Base-by-base conservation (phyloP, 1,140 invertebrate genomes). In the Cyclina sinensis region DNA sequence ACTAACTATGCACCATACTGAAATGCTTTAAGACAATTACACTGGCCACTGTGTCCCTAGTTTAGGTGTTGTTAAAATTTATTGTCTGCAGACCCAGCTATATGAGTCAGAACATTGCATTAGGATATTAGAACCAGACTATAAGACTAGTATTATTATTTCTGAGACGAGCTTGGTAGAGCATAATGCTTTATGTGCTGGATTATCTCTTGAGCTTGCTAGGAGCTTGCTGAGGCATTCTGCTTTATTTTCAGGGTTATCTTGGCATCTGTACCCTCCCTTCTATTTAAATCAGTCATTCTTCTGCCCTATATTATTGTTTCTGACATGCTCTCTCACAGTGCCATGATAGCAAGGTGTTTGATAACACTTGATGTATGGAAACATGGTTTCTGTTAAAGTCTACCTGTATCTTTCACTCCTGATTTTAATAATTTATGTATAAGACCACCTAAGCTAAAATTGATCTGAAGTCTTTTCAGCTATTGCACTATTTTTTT, bases 341-440 rank as follows among this genome's bases (percentile, higher is more conserved):
- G 21, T 18, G 51, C 9, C 51, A 18, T 54, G 51, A 54, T n/a
- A 54, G 14, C 51, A 54, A 18, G 21, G 12, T n/a, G 21, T 54
- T 54, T 54, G 51, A 54, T 54, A 54, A 54, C 51, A 54, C 21
- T 18, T 54, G 51, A 54, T 54, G 51, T 54, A 54, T 54, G 12
- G 51, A 54, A 54, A 54, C 51, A 54, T 54, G 51, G 51, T 54
- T 54, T 54, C 51, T 54, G 51, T 54, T 54, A 54, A 12, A n/a
- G 21, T 7, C 21, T 14, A 18, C 51, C 21, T 14, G 4, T 54
- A 54, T 54, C 51, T 11, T 54, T 18, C 12, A 12, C 21, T 7
- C 21, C 51, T 54, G 51, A 54, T 54, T 54, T 54, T 54, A 54
- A 54, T 54, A 54, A 18, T 54, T 54, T 46, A 3, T 54, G 18